phyloP scores from a whole-genome alignment of 2,113 vertebrate genomes.

The Calidris pugnax region DNA sequence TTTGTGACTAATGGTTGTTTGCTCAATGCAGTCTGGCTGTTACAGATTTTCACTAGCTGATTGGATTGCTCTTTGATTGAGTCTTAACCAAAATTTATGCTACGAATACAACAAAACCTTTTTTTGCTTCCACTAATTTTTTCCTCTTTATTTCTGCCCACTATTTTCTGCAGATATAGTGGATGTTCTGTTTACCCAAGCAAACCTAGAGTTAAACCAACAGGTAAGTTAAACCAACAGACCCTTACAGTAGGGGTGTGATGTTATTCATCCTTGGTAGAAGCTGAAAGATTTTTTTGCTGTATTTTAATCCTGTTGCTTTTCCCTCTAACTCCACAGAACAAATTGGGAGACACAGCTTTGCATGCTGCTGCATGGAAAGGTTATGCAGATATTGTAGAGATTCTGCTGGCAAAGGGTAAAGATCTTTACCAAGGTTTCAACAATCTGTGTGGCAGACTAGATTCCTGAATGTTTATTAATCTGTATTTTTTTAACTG shows the following conservation, averaged over 20 bases:
- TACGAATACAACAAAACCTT: background rate
- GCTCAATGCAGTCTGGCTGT: background rate
- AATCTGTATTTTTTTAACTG: background rate
- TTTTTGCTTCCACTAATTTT: background rate
- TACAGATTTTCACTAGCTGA: background rate
- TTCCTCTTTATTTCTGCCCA: background rate
- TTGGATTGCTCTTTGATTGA: background rate
- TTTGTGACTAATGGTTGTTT: background rate
- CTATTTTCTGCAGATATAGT: constrained; percentile 86
- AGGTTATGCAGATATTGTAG: constrained; percentile 95
- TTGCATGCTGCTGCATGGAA: constrained; percentile 98
- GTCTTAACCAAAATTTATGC: background rate
- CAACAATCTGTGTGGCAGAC: background rate
- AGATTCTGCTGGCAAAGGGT: constrained; percentile 93
- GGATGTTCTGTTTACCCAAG: constrained; percentile 87
- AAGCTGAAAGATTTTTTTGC: background rate
- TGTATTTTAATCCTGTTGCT: constrained; percentile 44
- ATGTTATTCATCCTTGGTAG: background rate
- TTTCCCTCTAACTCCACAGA: constrained; percentile 78
- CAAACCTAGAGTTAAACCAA: constrained; percentile 93
- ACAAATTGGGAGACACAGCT: constrained; percentile 95
- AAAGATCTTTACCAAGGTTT: constrained; percentile 51
- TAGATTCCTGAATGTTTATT: background rate
- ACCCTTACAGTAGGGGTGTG: background rate
- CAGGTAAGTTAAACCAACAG: constrained; percentile 79